Conservation (phyloP, 2,797 vertebrate species). For the Chromobotia macracanthus region DNA sequence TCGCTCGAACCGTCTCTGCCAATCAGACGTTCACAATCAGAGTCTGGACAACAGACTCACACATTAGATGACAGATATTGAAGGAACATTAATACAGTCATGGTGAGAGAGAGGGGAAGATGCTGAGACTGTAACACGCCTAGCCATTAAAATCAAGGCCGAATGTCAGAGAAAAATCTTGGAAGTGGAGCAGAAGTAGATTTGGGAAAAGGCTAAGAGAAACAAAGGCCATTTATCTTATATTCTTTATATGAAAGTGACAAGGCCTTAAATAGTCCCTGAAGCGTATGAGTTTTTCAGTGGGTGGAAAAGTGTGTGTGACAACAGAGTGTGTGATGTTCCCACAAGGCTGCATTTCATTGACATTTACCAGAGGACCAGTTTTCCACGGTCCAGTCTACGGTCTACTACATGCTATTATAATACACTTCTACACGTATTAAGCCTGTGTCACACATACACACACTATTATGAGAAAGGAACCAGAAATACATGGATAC, state of each 20-base stretch:
- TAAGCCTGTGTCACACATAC: neutral
- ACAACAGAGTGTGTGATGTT: neutral
- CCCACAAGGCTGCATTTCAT: conserved; percentile 30
- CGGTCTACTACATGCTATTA: conserved; percentile 7
- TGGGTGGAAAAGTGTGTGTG: conserved; percentile 29
- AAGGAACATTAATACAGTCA: conserved; percentile 18
- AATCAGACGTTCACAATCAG: conserved; percentile 41
- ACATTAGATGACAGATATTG: neutral
- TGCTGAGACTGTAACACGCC: neutral
- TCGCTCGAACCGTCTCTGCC: conserved; percentile 86
- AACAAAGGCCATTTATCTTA: conserved; percentile 40
- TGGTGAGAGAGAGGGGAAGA: conserved; percentile 13
- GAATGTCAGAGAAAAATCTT: neutral
- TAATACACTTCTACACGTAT: neutral
- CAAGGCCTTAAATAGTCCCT: conserved; percentile 38
- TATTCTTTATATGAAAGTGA: conserved; percentile 39
- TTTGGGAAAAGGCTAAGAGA: conserved; percentile 15
- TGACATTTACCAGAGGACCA: conserved; percentile 34
- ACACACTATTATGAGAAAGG: neutral
- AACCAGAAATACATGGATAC: neutral
- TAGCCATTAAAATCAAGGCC: neutral
- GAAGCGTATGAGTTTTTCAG: conserved; percentile 28
- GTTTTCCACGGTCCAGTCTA: conserved; percentile 17
- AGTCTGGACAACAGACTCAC: conserved; percentile 10
- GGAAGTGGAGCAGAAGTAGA: conserved; percentile 29